Evolutionary conservation across 2,888 invertebrate species (phyloP), one percentile per base, ranked within the genome.

Genomic region (Trilocha varians): DNA sequence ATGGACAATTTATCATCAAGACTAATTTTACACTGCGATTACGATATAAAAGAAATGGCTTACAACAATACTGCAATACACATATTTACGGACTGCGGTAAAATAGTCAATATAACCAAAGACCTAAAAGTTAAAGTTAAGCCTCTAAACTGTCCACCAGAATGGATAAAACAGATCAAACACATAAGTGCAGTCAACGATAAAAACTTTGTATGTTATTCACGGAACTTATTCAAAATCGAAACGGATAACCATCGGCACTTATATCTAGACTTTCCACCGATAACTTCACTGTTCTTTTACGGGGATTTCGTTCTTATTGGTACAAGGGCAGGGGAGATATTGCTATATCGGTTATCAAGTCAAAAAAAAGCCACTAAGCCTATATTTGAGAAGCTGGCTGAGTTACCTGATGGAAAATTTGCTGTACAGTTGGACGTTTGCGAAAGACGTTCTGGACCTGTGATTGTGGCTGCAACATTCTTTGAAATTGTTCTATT

Each of bases 351-450:
- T 34, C 62, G 75, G 16, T 53, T 77, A 25, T 67, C 74, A 1
- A 67, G 65, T 46, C 80, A 79, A 42, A 68, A 69, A 39, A 54
- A 50, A 14, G 61, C 59, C 0, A 58, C 50, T 0, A 62, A 52
- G 34, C 77, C 78, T 2, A 61, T 70, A 41, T 78, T 79, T 65
- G 74, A 77, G 44, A 62, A 55, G 2, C 39, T 80, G 5, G 67
- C 65, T 0, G 47, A 47, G 16, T 54, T 83, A 37, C 78, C 79
- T 1, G 69, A 70, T n/a, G 69, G 67, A 6, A 76, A 74, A 50
- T 75, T 67, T 62, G 72, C 80, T 2, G 59, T 78, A 0, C 66
- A 77, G 35, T 46, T 83, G 6, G 79, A 82, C 63, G 75, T 80
- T 0, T 73, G 67, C 39, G 83, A 83, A 46, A 69, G 74, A 17